phyloP scores from a whole-genome alignment of 2,113 vertebrate species.

The Ictalurus furcatus region DNA sequence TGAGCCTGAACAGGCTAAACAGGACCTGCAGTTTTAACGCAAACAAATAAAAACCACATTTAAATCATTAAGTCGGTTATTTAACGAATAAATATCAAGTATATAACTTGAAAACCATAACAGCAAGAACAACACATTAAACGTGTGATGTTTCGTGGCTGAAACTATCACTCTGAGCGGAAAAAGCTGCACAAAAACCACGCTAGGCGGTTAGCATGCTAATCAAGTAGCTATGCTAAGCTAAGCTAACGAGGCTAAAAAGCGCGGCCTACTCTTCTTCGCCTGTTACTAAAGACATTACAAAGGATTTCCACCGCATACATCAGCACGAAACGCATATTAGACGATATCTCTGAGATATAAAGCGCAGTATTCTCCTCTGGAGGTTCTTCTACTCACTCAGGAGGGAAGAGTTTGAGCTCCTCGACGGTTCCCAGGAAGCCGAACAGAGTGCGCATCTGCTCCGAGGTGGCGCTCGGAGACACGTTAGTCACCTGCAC shows the following conservation, averaged over 20 bases:
- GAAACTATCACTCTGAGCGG: not conserved
- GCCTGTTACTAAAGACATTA: not conserved
- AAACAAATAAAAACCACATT: not conserved
- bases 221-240: not conserved
- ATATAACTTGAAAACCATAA: not conserved
- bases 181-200: not conserved
- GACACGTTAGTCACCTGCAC: conserved; percentile 96
- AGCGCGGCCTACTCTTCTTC: conserved; percentile 23
- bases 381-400: conserved; percentile 75
- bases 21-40: not conserved
- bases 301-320: not conserved
- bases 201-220: not conserved
- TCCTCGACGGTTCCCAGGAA: conserved; percentile 93
- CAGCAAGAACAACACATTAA: not conserved
- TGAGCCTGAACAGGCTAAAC: not conserved
- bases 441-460: conserved; percentile 92
- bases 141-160: not conserved
- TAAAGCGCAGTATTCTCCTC: not conserved
- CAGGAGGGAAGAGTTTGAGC: conserved; percentile 87
- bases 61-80: not conserved
- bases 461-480: conserved; percentile 90
- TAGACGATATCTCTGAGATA: too few species aligned
- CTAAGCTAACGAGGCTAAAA: conserved; percentile 24
- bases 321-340: not conserved
- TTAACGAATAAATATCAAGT: not conserved